Percentiles rank a stretch among this genome's conserved stretches.
These are phyloP conservation scores for Plodia interpunctella DNA, from an alignment of 1,140 invertebrate species.

Conservation along the genomic window DNA sequence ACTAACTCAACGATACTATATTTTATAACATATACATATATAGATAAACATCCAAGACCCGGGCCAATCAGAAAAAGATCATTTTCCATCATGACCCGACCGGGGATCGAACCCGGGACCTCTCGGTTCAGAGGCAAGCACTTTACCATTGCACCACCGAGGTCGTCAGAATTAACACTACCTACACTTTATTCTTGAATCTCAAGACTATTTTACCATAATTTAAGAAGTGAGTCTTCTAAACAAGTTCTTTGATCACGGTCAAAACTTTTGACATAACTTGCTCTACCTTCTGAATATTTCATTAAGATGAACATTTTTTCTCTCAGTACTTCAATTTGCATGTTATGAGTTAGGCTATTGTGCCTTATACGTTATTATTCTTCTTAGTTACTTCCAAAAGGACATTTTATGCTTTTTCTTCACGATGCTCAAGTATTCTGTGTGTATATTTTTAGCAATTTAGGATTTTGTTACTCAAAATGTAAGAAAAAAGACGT, in stretches of 20 bases:
- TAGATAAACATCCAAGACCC: too few relatives aligned
- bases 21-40: too few relatives aligned
- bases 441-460: neutral
- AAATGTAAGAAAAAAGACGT: too few relatives aligned
- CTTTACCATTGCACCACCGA: too few relatives aligned
- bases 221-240: neutral
- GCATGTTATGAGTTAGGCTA: slow-evolving; percentile 4
- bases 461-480: too few relatives aligned
- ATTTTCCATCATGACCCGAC: too few relatives aligned
- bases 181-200: too few relatives aligned
- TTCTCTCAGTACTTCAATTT: slow-evolving; percentile 4
- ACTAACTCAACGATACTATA: too few relatives aligned
- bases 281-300: slow-evolving; percentile 3
- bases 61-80: too few relatives aligned
- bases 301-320: slow-evolving; percentile 4
- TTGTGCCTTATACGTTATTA: neutral
- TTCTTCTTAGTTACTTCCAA: slow-evolving; percentile 5
- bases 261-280: neutral
- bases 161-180: too few relatives aligned
- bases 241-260: neutral
- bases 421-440: neutral
- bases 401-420: neutral
- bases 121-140: too few relatives aligned
- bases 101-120: too few relatives aligned
- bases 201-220: neutral